These are phyloP conservation scores for Eutolmus rufibarbis DNA, from an alignment of 2,888 invertebrate species.

Conservation along the genomic window DNA sequence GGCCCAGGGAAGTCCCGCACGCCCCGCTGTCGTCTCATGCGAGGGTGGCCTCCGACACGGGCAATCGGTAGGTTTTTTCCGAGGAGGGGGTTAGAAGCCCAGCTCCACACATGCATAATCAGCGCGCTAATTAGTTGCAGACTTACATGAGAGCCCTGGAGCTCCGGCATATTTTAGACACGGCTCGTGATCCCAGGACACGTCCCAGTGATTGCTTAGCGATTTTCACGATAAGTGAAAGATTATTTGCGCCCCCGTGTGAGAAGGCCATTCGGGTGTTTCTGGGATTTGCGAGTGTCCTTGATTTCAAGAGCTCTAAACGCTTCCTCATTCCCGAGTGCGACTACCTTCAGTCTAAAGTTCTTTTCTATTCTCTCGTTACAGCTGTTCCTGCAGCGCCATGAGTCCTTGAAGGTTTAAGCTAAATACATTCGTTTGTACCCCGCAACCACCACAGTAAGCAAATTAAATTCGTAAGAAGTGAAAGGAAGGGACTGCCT, in stretches of 20 bases:
- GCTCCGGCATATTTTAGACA: constrained; percentile 41
- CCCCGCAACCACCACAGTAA: background rate
- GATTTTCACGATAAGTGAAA: constrained; percentile 45
- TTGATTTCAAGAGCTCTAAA: background rate
- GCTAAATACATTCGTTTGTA: background rate
- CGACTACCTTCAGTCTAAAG: background rate
- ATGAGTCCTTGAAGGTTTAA: constrained; percentile 9
- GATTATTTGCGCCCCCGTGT: background rate
- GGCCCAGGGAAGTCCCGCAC: background rate
- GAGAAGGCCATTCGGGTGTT: background rate
- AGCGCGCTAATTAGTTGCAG: constrained; percentile 51
- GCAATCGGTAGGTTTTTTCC: background rate
- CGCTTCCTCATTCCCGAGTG: background rate
- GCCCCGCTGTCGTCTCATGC: background rate
- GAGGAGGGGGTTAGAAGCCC: background rate
- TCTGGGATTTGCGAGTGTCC: constrained; percentile 26
- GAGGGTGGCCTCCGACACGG: background rate
- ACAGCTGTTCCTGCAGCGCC: constrained; percentile 1
- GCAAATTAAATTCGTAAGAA: constrained; percentile 22
- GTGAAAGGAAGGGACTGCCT: constrained; percentile 41
- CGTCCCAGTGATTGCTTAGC: constrained; percentile 52
- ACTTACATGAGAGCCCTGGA: constrained; percentile 29
- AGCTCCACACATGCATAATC: constrained; percentile 52
- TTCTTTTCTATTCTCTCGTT: background rate
- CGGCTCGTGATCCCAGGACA: constrained; percentile 49